Base-by-base conservation (phyloP, 2,113 vertebrate species). In the Podarcis muralis region DNA sequence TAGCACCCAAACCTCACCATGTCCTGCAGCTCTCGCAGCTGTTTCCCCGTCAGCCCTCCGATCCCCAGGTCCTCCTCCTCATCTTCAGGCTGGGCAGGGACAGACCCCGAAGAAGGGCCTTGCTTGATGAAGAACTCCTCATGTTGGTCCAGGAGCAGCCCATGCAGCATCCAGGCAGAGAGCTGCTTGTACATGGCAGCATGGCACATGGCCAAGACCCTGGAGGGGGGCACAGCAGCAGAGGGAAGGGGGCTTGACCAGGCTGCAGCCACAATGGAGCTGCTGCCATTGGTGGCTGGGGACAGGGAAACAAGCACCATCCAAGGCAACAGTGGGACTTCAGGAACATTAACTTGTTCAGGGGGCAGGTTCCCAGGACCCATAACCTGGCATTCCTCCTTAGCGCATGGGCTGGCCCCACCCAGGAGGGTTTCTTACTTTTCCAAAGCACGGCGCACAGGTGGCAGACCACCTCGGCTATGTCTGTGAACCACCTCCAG, bases 161-260 rank as follows among this genome's bases (percentile, higher is more conserved):
- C 99, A 1, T 99, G 99, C 69, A 99, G 95, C 99, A 99, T 99
- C 99, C 99, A 99, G 40, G 99, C 99, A 1, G 99, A 99, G 4
- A 99, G 97, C 96, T 99, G 99, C 90, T 99, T 99, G 93, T 99
- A 99, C 98, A 99, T 98, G 90, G 99, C 99, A 12, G 98, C 99
- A 0, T 99, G 99, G 90, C 99, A 99, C 87, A 99, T 98, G 0
- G 98, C 98, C 43, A 99, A 96, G 91, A 99, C 98, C 97, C 99
- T 99, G 95, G 18, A 86, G 68, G 43, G 83, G 35, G 27, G 37
- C 8, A 5, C 30, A 16, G 9, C 65, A 78, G 6, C 5, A 22
- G n/a, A 30, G 15, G 20, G 8, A 74, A 37, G 1, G 30, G 65
- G 86, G 35, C 25, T 69, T 27, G 23, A 69, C 48, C 48, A 53